phyloP scores from a whole-genome alignment of 2,797 vertebrate species.

The Harpagifer antarcticus region DNA sequence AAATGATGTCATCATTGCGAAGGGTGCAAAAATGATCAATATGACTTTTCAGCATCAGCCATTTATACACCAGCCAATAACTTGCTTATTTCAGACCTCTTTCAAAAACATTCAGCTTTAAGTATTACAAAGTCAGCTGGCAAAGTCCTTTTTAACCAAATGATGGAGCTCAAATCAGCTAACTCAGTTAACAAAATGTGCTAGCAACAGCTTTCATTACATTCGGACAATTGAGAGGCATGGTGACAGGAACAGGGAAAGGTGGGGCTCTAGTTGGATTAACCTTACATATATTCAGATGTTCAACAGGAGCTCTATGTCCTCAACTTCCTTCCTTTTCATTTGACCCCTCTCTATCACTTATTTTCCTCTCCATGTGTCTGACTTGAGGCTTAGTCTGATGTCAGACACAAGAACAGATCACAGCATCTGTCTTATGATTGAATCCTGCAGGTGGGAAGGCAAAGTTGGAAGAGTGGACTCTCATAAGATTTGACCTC shows the following conservation, averaged over 20 bases:
- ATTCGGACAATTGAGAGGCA: neutral
- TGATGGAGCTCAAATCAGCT: neutral
- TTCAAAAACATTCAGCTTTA: neutral
- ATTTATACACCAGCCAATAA: too few species aligned
- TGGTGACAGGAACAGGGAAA: neutral
- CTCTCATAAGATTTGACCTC: slow-evolving; percentile 44
- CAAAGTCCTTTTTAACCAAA: neutral
- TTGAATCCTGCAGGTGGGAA: slow-evolving; percentile 34
- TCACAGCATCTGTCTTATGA: slow-evolving; percentile 75
- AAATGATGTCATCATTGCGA: too few species aligned
- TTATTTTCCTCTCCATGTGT: slow-evolving; percentile 2
- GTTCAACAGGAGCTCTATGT: neutral
- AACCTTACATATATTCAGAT: neutral
- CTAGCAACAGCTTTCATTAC: neutral
- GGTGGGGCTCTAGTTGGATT: neutral
- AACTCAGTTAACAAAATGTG: neutral
- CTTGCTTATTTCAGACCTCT: neutral
- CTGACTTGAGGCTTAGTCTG: slow-evolving; percentile 46
- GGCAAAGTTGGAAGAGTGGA: slow-evolving; percentile 22
- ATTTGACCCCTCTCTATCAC: neutral
- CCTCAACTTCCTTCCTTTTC: neutral
- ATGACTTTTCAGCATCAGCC: neutral
- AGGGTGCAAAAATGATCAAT: too few species aligned
- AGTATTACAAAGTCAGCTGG: neutral
- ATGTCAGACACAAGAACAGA: slow-evolving; percentile 36